A percentile compares a stretch with the other conserved stretches of the same genome.
These are phyloP conservation scores for Psittacula derbiana DNA, from an alignment of 2,797 vertebrate species.

Conservation along the genomic window DNA sequence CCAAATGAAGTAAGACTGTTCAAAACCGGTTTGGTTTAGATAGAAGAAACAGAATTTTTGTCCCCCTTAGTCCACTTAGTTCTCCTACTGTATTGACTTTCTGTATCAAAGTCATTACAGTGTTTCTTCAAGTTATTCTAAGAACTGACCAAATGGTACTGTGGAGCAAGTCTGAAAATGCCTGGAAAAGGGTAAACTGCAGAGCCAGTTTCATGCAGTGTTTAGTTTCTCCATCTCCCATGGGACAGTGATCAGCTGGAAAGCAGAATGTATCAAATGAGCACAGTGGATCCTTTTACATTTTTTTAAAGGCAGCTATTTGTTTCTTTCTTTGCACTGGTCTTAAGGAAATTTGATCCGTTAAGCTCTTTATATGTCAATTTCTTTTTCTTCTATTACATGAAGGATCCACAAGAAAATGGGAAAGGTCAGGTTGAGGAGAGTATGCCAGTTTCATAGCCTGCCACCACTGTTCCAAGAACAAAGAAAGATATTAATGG, in stretches of 20 bases:
- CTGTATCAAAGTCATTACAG: background rate
- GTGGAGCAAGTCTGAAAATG: background rate
- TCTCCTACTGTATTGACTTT: background rate
- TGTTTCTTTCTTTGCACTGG: background rate
- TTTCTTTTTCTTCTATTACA: background rate
- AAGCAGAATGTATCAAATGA: background rate
- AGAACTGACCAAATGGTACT: background rate
- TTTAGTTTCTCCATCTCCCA: background rate
- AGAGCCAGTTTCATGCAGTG: background rate
- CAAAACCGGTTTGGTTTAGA: background rate
- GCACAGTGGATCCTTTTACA: background rate
- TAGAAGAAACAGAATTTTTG: background rate
- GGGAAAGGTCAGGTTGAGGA: background rate
- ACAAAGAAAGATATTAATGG: background rate
- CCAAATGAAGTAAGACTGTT: background rate
- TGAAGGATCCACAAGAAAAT: background rate
- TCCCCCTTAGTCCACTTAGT: background rate
- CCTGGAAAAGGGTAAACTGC: background rate
- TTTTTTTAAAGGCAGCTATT: background rate
- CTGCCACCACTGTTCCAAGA: background rate
- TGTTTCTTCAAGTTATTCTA: background rate
- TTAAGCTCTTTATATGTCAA: background rate
- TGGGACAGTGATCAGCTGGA: background rate
- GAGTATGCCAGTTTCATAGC: fast-evolving
- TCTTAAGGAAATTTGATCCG: background rate